Evolutionary conservation across 1,140 invertebrate genomes (phyloP).

Genomic region (Drosophila ananassae): DNA sequence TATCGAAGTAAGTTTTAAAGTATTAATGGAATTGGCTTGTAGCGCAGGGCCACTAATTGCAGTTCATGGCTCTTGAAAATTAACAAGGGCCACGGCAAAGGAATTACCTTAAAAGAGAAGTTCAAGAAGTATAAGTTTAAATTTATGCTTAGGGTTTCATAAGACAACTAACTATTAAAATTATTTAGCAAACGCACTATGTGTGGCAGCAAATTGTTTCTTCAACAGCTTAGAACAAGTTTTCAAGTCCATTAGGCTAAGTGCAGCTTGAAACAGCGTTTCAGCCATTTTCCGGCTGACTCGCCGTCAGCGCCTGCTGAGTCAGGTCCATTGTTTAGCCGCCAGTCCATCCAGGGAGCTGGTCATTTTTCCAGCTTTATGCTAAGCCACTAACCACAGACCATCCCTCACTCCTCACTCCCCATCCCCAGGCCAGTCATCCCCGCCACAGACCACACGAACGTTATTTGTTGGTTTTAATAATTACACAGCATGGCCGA

Average conservation of each 20-base stretch:
- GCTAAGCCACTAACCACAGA: slow-evolving; percentile 48
- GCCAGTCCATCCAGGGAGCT: slow-evolving; percentile 30
- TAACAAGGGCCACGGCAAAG: background rate
- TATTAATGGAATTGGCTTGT: slow-evolving; percentile 17
- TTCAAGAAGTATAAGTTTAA: too few relatives aligned
- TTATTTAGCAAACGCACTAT: too few relatives aligned
- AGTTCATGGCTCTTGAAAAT: background rate
- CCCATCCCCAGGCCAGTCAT: slow-evolving; percentile 17
- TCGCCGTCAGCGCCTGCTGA: slow-evolving; percentile 30
- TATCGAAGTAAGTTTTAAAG: slow-evolving; percentile 6
- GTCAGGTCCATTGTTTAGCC: slow-evolving; percentile 35
- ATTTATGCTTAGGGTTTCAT: too few relatives aligned
- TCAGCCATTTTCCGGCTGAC: slow-evolving; percentile 31
- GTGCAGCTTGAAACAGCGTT: background rate
- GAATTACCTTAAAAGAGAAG: background rate
- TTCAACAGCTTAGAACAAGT: background rate
- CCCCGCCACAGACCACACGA: slow-evolving; percentile 51
- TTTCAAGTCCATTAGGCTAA: background rate
- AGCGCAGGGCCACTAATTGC: slow-evolving; percentile 16
- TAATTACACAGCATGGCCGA: slow-evolving; percentile 72
- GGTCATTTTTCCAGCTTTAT: slow-evolving; percentile 62
- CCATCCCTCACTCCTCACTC: slow-evolving; percentile 9
- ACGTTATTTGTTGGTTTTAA: slow-evolving; percentile 83
- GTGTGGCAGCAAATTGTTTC: background rate
- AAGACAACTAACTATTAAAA: too few relatives aligned